A percentile compares a stretch with the other conserved stretches of the same genome.
Evolutionary conservation across 2,113 vertebrate species (phyloP).

Genomic region (Polyodon spathula): DNA sequence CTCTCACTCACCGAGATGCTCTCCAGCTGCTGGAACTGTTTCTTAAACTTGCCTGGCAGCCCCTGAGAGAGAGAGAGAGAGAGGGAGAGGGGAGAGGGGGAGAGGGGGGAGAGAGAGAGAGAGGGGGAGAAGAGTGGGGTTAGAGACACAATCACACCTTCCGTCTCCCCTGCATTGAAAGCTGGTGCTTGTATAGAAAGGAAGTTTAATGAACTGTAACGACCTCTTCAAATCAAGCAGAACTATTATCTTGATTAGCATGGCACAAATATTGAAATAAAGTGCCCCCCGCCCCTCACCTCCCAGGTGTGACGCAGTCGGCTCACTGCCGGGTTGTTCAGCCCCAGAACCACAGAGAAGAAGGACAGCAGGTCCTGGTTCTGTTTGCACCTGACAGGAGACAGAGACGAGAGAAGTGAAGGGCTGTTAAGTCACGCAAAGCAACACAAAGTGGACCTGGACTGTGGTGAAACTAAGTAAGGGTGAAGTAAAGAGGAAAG

Average conservation of each 20-base stretch:
- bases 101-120: slow-evolving; percentile 4
- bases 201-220: too few species aligned
- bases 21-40: slow-evolving; percentile 91
- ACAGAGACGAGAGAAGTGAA: too few species aligned
- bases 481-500: too few species aligned
- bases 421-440: too few species aligned
- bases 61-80: slow-evolving; percentile 57
- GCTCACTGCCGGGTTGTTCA: slow-evolving; percentile 84
- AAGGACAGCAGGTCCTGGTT: slow-evolving; percentile 94
- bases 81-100: background rate
- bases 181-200: background rate
- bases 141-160: too few species aligned
- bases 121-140: slow-evolving; percentile 6
- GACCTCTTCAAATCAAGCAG: too few species aligned
- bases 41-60: slow-evolving; percentile 90
- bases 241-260: too few species aligned
- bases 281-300: slow-evolving; percentile 41
- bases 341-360: slow-evolving; percentile 81
- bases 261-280: too few species aligned
- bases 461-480: too few species aligned
- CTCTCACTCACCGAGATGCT: slow-evolving; percentile 80
- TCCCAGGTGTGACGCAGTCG: slow-evolving; percentile 91
- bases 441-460: too few species aligned
- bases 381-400: slow-evolving; percentile 85
- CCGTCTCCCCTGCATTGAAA: too few species aligned